Percentiles rank a stretch among this genome's conserved stretches.
These are phyloP conservation scores for Trissonchulus latispiculum DNA, from an alignment of 2,888 invertebrate species.

Conservation along the genomic window DNA sequence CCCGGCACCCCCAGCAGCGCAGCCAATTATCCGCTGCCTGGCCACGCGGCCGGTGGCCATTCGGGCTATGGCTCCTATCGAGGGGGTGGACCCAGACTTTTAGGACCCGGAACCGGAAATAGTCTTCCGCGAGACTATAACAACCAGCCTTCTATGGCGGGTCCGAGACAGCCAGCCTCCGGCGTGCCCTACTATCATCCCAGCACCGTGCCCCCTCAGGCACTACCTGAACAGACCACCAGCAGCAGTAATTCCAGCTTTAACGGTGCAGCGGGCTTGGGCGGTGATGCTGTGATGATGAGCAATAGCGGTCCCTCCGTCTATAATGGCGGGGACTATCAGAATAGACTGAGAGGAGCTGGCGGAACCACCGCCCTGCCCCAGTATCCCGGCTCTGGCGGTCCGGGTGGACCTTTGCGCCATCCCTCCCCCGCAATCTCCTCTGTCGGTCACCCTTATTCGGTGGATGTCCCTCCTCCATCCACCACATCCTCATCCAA, in stretches of 20 bases:
- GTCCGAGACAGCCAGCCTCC: not conserved
- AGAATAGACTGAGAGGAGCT: too few species aligned
- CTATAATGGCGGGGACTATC: not conserved
- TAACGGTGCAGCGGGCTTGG: not conserved
- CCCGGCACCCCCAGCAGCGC: too few species aligned
- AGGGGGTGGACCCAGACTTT: not conserved
- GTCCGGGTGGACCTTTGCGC: too few species aligned
- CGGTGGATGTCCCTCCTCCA: not conserved
- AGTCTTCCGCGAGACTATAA: not conserved
- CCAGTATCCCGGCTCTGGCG: too few species aligned
- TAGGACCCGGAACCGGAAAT: not conserved
- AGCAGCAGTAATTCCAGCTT: too few species aligned
- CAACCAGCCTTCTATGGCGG: too few species aligned
- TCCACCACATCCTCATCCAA: not conserved
- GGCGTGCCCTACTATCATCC: constrained; percentile 18
- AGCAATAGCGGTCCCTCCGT: not conserved
- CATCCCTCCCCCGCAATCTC: not conserved
- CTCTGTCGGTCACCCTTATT: not conserved
- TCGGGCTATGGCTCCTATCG: not conserved
- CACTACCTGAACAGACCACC: too few species aligned
- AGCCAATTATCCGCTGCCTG: too few species aligned
- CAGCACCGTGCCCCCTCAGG: not conserved
- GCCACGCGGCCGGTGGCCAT: too few species aligned
- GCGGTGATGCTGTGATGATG: not conserved
- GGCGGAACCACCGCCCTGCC: too few species aligned